Conservation (phyloP, 2,888 invertebrate genomes). For the Sceliomorpha sp. region DNA sequence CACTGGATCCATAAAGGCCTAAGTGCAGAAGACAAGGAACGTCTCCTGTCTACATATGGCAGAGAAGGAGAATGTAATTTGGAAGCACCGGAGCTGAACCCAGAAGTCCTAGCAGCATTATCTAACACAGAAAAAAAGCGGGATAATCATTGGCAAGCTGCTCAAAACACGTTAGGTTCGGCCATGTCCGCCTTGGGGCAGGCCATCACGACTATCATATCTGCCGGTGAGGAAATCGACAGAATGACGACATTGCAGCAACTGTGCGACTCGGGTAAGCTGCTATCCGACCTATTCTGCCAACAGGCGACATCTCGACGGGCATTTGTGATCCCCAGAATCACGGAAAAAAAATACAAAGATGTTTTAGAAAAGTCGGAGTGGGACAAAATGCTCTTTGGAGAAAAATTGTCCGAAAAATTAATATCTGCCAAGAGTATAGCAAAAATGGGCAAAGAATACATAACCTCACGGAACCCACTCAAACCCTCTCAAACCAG, state of each 20-base stretch:
- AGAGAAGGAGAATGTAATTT: slow-evolving; percentile 18
- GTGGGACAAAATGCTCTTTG: slow-evolving; percentile 14
- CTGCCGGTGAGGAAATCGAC: neutral
- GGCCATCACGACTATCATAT: neutral
- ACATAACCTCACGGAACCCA: neutral
- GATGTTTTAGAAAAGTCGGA: slow-evolving; percentile 7
- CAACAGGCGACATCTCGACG: slow-evolving; percentile 16
- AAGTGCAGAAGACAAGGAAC: neutral
- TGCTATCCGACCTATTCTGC: slow-evolving; percentile 11
- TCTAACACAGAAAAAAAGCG: slow-evolving; percentile 20
- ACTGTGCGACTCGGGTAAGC: slow-evolving; percentile 12
- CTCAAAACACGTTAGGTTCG: slow-evolving; percentile 17
- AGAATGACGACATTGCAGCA: neutral
- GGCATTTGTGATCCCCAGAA: slow-evolving; percentile 15
- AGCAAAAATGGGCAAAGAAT: slow-evolving; percentile 11
- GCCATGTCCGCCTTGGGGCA: slow-evolving; percentile 21
- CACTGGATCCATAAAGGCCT: slow-evolving; percentile 18
- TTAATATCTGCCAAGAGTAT: slow-evolving; percentile 11
- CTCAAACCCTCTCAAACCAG: neutral
- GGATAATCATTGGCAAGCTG: slow-evolving; percentile 14
- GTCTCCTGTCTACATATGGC: slow-evolving; percentile 12
- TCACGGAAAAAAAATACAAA: slow-evolving; percentile 8
- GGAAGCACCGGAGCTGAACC: slow-evolving; percentile 25
- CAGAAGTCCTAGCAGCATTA: neutral
- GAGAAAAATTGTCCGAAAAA: slow-evolving; percentile 8